These are phyloP conservation scores for Promerops cafer DNA, from an alignment of 2,113 vertebrate genomes.

Conservation along the genomic window DNA sequence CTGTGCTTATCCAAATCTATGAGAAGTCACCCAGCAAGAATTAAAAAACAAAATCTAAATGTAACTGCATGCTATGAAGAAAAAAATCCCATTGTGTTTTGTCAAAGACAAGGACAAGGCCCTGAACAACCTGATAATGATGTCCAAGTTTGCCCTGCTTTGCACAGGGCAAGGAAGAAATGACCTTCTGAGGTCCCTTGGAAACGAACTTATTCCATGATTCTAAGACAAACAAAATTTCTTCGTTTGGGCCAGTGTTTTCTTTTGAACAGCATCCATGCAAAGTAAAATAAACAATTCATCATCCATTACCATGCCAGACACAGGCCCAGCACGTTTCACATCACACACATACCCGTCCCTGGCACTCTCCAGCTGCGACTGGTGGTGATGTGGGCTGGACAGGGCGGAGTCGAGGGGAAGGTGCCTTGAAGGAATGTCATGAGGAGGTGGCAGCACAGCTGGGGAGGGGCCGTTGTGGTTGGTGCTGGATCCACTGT, in stretches of 20 bases:
- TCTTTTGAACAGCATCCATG: neutral
- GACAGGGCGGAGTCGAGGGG: conserved; percentile 78
- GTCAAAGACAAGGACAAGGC: neutral
- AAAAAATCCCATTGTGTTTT: neutral
- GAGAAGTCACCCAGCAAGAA: neutral
- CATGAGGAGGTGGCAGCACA: conserved; percentile 73
- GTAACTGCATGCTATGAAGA: neutral
- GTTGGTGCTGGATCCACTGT: conserved; percentile 76
- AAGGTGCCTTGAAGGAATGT: conserved; percentile 78
- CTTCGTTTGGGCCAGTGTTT: neutral
- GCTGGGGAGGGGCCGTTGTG: conserved; percentile 77
- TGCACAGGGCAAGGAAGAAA: neutral
- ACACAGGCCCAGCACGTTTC: neutral
- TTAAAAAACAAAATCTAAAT: neutral
- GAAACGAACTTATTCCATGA: neutral
- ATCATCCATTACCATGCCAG: neutral
- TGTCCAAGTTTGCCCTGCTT: neutral
- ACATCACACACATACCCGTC: conserved; percentile 80
- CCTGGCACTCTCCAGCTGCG: conserved; percentile 79
- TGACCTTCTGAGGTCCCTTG: neutral
- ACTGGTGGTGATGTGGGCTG: conserved; percentile 82
- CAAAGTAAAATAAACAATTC: neutral
- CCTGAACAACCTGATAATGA: neutral
- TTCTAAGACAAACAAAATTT: neutral
- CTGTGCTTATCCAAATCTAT: neutral